Evolutionary conservation across 2,797 vertebrate genomes (phyloP), one percentile per base, ranked within the genome.

Genomic region (Pteronotus mesoamericanus): DNA sequence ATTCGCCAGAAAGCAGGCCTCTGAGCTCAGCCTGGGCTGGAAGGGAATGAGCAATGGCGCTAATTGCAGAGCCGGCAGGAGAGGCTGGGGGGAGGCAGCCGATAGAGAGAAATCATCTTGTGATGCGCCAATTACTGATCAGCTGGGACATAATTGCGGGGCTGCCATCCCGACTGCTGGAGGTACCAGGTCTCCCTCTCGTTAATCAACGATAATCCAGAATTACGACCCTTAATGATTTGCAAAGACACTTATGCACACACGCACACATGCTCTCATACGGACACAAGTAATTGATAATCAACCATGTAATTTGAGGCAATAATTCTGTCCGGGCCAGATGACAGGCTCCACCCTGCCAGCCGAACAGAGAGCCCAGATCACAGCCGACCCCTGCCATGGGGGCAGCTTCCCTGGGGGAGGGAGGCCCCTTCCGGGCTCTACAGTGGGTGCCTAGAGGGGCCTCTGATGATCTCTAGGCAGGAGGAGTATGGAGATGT

Each of bases 141-240:
- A 97, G 64, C 96, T 98, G 95, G 98, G 97, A 97, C 2, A 0
- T 97, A 97, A 95, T 96, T 97, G 95, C 39, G 80, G 94, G 97
- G 95, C 93, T 97, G 97, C 61, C 89, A 96, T 97, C 79, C 89
- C 39, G 44, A 89, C 94, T 96, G 96, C 92, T 87, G 90, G 92
- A 97, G 95, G 80, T 66, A 59, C 84, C 94, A 94, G 92, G 78
- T 93, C 98, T 98, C 88, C 93, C 96, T 75, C 96, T 97, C 79
- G 89, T 98, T 97, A 96, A 90, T 98, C 97, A 97, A 91, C 87
- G 78, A 94, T 95, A 97, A 98, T 96, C 95, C 94, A 98, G 96
- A 98, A 97, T 98, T 97, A 98, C 86, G 95, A 96, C 96, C 72
- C 97, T 97, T 98, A 98, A 98, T 98, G 98, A 98, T 98, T 98